Evolutionary conservation across 2,113 vertebrate species (phyloP).

Genomic region (Electrona antarctica): DNA sequence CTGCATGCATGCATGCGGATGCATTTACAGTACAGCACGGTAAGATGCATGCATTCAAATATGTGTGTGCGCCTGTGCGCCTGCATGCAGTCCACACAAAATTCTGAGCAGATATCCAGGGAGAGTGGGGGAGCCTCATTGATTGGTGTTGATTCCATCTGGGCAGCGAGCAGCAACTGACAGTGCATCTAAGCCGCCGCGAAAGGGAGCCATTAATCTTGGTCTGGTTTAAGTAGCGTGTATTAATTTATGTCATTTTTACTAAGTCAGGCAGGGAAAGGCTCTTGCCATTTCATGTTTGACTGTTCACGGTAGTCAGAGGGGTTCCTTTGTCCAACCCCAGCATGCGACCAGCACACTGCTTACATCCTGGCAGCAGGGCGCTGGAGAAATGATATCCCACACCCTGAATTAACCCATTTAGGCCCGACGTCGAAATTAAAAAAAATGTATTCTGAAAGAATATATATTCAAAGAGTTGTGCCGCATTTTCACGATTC

Average conservation of each 20-base stretch:
- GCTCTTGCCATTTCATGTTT: constrained; percentile 82
- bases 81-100: constrained; percentile 66
- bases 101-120: constrained; percentile 87
- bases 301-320: constrained; percentile 70
- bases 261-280: constrained; percentile 91
- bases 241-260: constrained; percentile 99
- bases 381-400: constrained; percentile 82
- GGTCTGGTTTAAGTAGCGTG: constrained; percentile 99
- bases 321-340: constrained; percentile 66
- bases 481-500: too few species aligned
- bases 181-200: constrained; percentile 96
- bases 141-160: constrained; percentile 98
- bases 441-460: too few species aligned
- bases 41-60: too few species aligned
- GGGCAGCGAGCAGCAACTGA: constrained; percentile 92
- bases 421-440: too few species aligned
- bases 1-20: too few species aligned
- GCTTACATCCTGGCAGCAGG: constrained; percentile 82
- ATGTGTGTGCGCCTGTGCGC: not conserved
- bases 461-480: too few species aligned
- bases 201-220: constrained; percentile 99
- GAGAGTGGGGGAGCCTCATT: constrained; percentile 92
- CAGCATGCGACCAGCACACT: constrained; percentile 63
- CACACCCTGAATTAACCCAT: constrained; percentile 88
- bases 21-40: too few species aligned